phyloP scores from a whole-genome alignment of 2,888 invertebrate genomes.

The Xestia sexstrigata region DNA sequence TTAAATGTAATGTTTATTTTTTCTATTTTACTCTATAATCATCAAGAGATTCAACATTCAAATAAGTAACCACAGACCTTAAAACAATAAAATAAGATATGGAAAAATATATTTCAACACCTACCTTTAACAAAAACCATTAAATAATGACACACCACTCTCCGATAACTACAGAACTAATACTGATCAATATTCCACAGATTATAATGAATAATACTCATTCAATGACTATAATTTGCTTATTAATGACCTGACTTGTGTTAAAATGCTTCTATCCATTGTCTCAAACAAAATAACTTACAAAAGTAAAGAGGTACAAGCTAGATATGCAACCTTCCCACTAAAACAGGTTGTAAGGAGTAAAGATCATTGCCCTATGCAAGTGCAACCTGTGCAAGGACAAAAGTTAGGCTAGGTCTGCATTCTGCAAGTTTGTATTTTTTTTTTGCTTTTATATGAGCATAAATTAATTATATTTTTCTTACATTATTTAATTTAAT shows the following conservation, averaged over 20 bases:
- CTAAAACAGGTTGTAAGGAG: conserved; percentile 44
- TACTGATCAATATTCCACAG: conserved; percentile 53
- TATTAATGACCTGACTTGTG: background rate
- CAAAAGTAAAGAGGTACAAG: conserved; percentile 22
- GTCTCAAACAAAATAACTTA: conserved; percentile 18
- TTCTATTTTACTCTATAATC: no score
- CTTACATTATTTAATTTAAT: no score
- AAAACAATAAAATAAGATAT: background rate
- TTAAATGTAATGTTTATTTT: background rate
- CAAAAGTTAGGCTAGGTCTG: conserved; percentile 27
- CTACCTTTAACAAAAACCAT: conserved; percentile 15
- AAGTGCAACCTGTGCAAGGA: conserved; percentile 53
- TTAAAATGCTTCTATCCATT: conserved; percentile 19
- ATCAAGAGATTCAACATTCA: background rate
- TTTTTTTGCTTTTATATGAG: conserved; percentile 6
- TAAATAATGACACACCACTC: conserved; percentile 34
- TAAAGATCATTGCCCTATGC: conserved; percentile 55
- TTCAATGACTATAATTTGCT: conserved; percentile 6
- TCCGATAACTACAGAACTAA: conserved; percentile 2
- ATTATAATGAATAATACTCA: conserved; percentile 29
- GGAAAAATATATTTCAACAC: background rate
- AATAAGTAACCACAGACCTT: background rate
- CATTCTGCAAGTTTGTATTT: background rate
- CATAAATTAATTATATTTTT: background rate
- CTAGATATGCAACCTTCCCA: conserved; percentile 23